phyloP scores from a whole-genome alignment of 2,113 vertebrate species.

The Equus przewalskii region DNA sequence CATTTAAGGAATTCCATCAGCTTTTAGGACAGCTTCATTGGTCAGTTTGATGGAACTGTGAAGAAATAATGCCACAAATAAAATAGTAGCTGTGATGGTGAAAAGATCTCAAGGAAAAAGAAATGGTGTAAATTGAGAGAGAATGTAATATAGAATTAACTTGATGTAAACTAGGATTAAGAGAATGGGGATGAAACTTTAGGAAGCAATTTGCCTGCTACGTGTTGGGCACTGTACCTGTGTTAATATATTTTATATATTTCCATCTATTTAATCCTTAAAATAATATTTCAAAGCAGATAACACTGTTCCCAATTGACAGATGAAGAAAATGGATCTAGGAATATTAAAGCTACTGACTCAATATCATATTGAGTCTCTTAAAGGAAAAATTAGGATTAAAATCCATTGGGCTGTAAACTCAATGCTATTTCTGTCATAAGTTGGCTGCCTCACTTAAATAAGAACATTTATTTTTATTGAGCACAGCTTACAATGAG shows the following conservation, averaged over 20 bases:
- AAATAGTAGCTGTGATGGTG: neutral
- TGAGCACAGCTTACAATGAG: neutral
- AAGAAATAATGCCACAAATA: constrained; percentile 8
- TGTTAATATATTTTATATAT: neutral
- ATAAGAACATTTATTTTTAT: constrained; percentile 38
- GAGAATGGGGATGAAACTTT: neutral
- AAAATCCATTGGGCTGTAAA: neutral
- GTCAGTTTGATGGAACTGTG: neutral
- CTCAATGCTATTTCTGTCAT: constrained; percentile 8
- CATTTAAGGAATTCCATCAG: neutral
- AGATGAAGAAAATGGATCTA: neutral
- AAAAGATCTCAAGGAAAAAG: neutral
- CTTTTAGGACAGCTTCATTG: neutral
- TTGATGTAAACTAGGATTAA: neutral
- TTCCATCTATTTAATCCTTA: neutral
- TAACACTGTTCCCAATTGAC: neutral
- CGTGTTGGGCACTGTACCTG: neutral
- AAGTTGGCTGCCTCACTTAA: neutral
- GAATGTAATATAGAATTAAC: neutral
- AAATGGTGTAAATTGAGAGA: neutral
- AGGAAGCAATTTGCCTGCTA: neutral
- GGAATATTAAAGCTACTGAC: neutral
- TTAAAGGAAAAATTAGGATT: neutral
- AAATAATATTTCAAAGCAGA: neutral
- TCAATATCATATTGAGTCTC: neutral